A percentile compares a stretch with the other conserved stretches of the same genome.
These are phyloP conservation scores for Sternotherus odoratus DNA, from an alignment of 2,797 vertebrate species.

Conservation along the genomic window DNA sequence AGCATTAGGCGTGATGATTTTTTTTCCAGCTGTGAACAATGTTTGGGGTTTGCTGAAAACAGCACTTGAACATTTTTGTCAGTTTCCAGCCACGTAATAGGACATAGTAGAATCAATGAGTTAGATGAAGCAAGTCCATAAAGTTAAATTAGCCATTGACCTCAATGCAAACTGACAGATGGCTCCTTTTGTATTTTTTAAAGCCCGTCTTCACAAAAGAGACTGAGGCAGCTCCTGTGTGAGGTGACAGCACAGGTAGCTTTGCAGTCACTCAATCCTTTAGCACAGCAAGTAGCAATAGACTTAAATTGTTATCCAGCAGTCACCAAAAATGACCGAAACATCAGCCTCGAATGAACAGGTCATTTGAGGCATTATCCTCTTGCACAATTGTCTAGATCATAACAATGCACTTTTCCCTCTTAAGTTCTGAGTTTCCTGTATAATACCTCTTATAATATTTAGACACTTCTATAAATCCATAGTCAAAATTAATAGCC, in stretches of 20 bases:
- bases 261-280: neutral
- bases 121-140: neutral
- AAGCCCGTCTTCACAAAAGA: neutral
- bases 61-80: neutral
- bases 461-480: neutral
- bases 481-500: neutral
- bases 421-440: neutral
- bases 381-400: neutral
- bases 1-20: neutral
- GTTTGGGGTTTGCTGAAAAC: neutral
- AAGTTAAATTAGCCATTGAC: neutral
- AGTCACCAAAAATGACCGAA: neutral
- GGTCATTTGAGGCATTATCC: neutral
- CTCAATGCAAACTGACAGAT: accelerated
- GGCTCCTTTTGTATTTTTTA: neutral
- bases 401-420: neutral
- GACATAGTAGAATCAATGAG: neutral
- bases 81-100: slow-evolving; percentile 7
- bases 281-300: neutral
- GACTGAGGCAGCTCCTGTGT: neutral
- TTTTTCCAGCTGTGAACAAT: neutral
- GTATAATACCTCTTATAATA: neutral
- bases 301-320: neutral
- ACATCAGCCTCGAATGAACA: neutral
- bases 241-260: neutral